Evolutionary conservation across 2,888 invertebrate genomes (phyloP).

Genomic region (Phaedon cochleariae): DNA sequence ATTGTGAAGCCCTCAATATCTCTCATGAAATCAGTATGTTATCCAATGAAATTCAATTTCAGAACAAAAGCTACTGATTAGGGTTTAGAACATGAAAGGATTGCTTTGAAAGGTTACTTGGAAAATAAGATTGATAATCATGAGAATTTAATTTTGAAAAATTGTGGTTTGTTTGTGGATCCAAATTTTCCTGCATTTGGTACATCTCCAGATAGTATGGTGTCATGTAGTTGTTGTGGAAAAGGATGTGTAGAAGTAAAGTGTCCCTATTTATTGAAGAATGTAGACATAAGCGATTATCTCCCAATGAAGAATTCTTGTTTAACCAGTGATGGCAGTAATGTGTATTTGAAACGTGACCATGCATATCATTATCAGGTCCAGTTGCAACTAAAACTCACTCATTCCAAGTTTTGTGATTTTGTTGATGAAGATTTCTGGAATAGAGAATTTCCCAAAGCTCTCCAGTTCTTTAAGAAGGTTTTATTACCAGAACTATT

Average conservation of each 20-base stretch:
- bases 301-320: too few relatives aligned
- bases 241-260: too few relatives aligned
- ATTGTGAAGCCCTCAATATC: background rate
- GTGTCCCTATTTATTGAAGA: too few relatives aligned
- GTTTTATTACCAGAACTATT: constrained; percentile 26
- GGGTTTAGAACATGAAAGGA: background rate
- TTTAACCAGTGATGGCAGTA: too few relatives aligned
- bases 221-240: background rate
- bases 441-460: background rate
- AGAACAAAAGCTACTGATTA: too few relatives aligned
- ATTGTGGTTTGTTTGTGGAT: background rate
- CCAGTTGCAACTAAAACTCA: too few relatives aligned
- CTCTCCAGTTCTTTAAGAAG: background rate
- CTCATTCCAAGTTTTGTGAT: too few relatives aligned
- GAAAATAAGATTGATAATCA: too few relatives aligned
- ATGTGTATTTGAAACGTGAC: too few relatives aligned
- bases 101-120: background rate
- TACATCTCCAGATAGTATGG: background rate
- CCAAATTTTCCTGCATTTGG: background rate
- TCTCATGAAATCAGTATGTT: background rate
- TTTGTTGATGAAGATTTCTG: too few relatives aligned
- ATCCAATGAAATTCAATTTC: background rate
- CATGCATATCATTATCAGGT: background rate
- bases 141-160: too few relatives aligned
- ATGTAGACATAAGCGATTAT: too few relatives aligned